These are phyloP conservation scores for Bufotes viridis DNA, from an alignment of 2,797 vertebrate species.

Conservation along the genomic window DNA sequence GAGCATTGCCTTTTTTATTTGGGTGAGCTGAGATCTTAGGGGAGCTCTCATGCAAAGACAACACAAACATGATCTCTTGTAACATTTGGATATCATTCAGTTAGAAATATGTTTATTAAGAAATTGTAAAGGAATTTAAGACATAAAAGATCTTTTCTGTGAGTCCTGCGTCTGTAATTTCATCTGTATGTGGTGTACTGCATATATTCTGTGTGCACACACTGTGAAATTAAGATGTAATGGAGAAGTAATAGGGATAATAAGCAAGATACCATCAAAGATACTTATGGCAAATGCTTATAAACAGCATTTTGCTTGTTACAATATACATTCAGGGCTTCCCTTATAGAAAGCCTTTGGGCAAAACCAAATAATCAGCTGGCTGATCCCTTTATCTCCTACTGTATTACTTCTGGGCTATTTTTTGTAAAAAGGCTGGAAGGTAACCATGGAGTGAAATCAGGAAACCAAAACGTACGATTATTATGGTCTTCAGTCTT, in stretches of 20 bases:
- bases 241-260: not conserved
- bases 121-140: not conserved
- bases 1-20: constrained; percentile 62
- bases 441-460: too few species aligned
- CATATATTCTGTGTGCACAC: not conserved
- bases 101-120: not conserved
- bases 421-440: too few species aligned
- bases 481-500: too few species aligned
- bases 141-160: not conserved
- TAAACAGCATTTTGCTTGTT: too few species aligned
- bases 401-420: too few species aligned
- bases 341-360: not conserved
- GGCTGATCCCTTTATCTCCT: too few species aligned
- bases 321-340: too few species aligned
- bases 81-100: not conserved
- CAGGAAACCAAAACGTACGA: too few species aligned
- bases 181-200: not conserved
- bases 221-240: not conserved
- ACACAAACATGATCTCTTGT: constrained; percentile 14
- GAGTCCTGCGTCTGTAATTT: not conserved
- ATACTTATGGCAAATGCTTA: not conserved
- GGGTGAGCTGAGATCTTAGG: constrained; percentile 19
- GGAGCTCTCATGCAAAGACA: constrained; percentile 5
- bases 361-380: not conserved
- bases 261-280: not conserved